A percentile compares a stretch with the other conserved stretches of the same genome.
Evolutionary conservation across 2,797 vertebrate species (phyloP).

Genomic region (Pitangus sulphuratus): DNA sequence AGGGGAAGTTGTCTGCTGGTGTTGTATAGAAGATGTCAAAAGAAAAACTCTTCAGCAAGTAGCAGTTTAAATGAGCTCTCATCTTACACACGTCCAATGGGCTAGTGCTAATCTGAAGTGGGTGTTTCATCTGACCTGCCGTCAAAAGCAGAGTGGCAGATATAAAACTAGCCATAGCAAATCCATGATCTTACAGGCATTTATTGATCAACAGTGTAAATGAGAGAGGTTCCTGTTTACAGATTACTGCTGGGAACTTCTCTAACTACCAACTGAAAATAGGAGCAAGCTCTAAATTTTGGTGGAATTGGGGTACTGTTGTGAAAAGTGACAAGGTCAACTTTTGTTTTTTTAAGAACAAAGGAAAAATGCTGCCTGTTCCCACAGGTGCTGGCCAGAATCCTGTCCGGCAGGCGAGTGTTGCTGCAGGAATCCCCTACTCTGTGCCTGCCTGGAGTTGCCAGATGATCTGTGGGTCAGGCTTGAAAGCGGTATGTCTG

Average conservation of each 20-base stretch:
- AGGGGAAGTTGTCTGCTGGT: not conserved
- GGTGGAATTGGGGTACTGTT: rapidly evolving
- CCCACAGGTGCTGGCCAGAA: slow-evolving; percentile 92
- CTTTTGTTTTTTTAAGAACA: not conserved
- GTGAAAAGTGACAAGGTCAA: not conserved
- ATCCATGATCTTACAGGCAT: not conserved
- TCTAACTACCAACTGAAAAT: not conserved
- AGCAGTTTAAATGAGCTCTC: not conserved
- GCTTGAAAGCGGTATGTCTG: slow-evolving; percentile 92
- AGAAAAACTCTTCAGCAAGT: not conserved
- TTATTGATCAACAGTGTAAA: not conserved
- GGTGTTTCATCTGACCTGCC: not conserved
- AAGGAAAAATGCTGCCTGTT: not conserved
- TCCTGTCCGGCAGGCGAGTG: slow-evolving; percentile 88
- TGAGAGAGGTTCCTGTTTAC: not conserved
- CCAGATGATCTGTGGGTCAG: slow-evolving; percentile 97
- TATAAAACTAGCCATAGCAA: not conserved
- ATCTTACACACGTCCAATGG: rapidly evolving
- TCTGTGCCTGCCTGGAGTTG: slow-evolving; percentile 93
- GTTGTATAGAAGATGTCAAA: not conserved
- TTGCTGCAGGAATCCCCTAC: slow-evolving; percentile 90
- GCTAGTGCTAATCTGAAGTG: not conserved
- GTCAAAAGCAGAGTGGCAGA: not conserved
- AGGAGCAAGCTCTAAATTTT: rapidly evolving
- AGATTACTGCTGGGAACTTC: not conserved